A percentile compares a stretch with the other conserved stretches of the same genome.
These are phyloP conservation scores for Sigmodon hispidus DNA, from an alignment of 2,113 vertebrate species.

Conservation along the genomic window DNA sequence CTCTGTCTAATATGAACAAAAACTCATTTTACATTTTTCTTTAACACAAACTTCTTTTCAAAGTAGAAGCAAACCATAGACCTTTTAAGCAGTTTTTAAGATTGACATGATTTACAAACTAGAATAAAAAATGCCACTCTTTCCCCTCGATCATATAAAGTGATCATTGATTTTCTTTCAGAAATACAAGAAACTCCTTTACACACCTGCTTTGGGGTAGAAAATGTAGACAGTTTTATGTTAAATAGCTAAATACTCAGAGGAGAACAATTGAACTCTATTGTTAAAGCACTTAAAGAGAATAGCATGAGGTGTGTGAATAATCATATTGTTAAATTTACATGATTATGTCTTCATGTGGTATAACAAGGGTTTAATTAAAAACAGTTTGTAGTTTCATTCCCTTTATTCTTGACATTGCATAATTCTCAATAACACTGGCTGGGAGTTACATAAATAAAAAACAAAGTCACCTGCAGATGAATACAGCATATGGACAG, in stretches of 20 bases:
- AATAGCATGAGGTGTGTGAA: not conserved
- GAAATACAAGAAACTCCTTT: conserved; percentile 18
- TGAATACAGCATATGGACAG: conserved; percentile 43
- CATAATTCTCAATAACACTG: not conserved
- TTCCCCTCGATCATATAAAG: not conserved
- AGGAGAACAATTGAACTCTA: conserved; percentile 19
- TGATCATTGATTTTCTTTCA: not conserved
- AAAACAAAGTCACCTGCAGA: conserved; percentile 1
- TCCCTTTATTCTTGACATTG: not conserved
- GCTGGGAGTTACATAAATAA: conserved; percentile 18
- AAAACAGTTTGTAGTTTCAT: not conserved
- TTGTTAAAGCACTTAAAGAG: conserved; percentile 15
- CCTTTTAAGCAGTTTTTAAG: conserved; percentile 47
- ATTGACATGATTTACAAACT: conserved; percentile 39
- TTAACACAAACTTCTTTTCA: conserved; percentile 42
- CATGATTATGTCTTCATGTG: not conserved
- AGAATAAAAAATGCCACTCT: conserved; percentile 25
- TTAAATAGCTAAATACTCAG: conserved; percentile 18
- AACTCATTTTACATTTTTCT: conserved; percentile 24
- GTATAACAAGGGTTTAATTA: not conserved
- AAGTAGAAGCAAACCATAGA: not conserved
- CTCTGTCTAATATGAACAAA: not conserved
- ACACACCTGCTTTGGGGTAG: not conserved
- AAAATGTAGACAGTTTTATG: conserved; percentile 6
- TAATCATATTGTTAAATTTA: not conserved